phyloP scores from a whole-genome alignment of 2,888 invertebrate species.

The Cotesia congregata region DNA sequence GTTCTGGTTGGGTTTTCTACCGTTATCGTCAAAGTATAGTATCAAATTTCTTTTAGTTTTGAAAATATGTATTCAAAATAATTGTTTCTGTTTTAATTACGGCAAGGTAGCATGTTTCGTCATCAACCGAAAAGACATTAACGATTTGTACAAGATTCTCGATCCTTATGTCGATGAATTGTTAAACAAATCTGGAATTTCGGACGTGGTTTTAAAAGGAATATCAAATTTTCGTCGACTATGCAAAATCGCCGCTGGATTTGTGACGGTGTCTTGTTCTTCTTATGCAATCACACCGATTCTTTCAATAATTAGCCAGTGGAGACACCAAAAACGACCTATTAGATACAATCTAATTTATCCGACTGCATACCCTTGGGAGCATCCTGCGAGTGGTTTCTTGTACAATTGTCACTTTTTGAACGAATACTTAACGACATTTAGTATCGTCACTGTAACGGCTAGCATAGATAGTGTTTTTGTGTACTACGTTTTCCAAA shows the following conservation, averaged over 20 bases:
- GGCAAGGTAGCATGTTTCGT: constrained; percentile 17
- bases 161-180: constrained; percentile 24
- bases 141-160: constrained; percentile 25
- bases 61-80: neutral
- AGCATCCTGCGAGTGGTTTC: constrained; percentile 15
- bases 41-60: neutral
- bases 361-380: constrained; percentile 48
- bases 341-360: constrained; percentile 39
- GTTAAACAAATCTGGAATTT: constrained; percentile 2
- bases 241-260: neutral
- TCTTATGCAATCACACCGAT: constrained; percentile 14
- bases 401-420: constrained; percentile 44
- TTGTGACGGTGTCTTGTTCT: neutral
- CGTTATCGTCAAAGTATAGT: neutral
- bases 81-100: neutral
- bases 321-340: constrained; percentile 20
- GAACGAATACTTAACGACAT: neutral
- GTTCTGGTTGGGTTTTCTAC: constrained; percentile 13
- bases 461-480: constrained; percentile 48
- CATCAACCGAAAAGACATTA: constrained; percentile 27
- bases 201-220: neutral
- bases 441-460: constrained; percentile 35
- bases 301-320: constrained; percentile 30
- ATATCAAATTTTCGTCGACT: constrained; percentile 9
- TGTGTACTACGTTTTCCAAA: constrained; percentile 44